Percentiles rank a stretch among this genome's conserved stretches.
phyloP scores from a whole-genome alignment of 2,797 vertebrate genomes.

The Sebastolobus alascanus region DNA sequence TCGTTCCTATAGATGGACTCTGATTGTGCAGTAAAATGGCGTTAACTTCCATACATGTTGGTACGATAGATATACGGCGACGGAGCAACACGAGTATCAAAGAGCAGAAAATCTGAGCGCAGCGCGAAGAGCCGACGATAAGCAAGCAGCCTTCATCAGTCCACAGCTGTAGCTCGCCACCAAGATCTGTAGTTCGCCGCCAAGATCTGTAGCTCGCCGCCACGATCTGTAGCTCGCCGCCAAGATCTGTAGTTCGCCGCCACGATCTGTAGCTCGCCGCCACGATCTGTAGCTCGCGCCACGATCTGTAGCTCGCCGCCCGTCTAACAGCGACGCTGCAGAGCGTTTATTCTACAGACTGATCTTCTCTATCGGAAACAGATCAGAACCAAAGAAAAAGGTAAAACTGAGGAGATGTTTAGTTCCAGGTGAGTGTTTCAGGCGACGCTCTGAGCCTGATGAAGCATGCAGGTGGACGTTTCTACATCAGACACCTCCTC shows the following conservation, averaged over 20 bases:
- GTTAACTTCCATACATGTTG: slow-evolving; percentile 88
- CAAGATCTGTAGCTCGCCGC: too few relatives aligned
- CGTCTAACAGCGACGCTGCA: slow-evolving; percentile 85
- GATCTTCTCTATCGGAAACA: slow-evolving; percentile 88
- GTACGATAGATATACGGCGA: slow-evolving; percentile 92
- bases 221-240: too few relatives aligned
- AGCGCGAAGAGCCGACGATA: slow-evolving; percentile 85
- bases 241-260: too few relatives aligned
- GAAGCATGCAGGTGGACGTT: slow-evolving; percentile 69
- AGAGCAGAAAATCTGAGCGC: slow-evolving; percentile 86
- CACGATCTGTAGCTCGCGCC: too few relatives aligned
- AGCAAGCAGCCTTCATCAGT: slow-evolving; percentile 88
- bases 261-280: too few relatives aligned
- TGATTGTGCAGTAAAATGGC: slow-evolving; percentile 87
- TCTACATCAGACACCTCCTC: slow-evolving; percentile 36
- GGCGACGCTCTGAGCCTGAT: slow-evolving; percentile 25
- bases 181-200: too few relatives aligned
- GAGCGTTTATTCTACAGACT: slow-evolving; percentile 91
- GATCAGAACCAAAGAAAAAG: slow-evolving; percentile 49
- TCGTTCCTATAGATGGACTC: slow-evolving; percentile 88
- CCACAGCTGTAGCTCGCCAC: too few relatives aligned
- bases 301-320: too few relatives aligned
- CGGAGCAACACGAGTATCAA: slow-evolving; percentile 95
- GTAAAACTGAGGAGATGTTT: not conserved
- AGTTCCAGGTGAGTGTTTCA: slow-evolving; percentile 33